Evolutionary conservation across 2,797 vertebrate genomes (phyloP), one percentile per base, ranked within the genome.

Genomic region (Lagocephalus sceleratus): DNA sequence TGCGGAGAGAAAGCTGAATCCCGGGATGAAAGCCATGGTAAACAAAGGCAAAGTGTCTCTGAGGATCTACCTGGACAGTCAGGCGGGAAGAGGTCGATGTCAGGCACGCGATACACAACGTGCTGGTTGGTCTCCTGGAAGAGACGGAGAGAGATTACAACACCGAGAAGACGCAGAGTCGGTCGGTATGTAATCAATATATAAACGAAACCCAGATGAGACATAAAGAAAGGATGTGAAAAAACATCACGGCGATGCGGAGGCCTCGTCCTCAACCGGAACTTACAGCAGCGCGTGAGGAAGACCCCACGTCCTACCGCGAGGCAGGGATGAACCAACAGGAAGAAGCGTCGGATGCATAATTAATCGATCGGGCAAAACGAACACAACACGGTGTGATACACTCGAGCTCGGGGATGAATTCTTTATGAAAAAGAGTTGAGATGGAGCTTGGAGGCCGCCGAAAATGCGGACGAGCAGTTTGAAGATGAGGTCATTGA

Each of bases 401-500:
- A 60, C 66, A 87, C 78, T 81, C 53, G 70, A 82, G 75, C 75
- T 58, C n/a, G 49, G 48, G 60, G 64, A 85, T 90, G 63, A 90
- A 91, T 90, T 89, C 84, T 91, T 91, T 81, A 91, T 90, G 88
- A 88, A 89, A 90, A 89, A 85, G 68, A 84, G 76, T 75, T 2
- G 3, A 42, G 40, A 19, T n/a, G 16, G 16, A 42, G 40, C 40
- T 19, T n/a, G 6, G 40, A 42, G n/a, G 56, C 71, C 32, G 3
- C 14, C 10, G n/a, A 35, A 29, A 35, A 35, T 35, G 32, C 61
- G 71, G 63, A n/a, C 56, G 55, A 68, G 62, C 65, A 51, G 74
- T 66, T 70, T 68, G 60, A 65, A 55, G 66, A 79, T 42, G 55
- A 66, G 57, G 73, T 54, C 82, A 90, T 90, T 62, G 87, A 90